These are phyloP conservation scores for Tadarida brasiliensis DNA, from an alignment of 2,797 vertebrate species.

Conservation along the genomic window DNA sequence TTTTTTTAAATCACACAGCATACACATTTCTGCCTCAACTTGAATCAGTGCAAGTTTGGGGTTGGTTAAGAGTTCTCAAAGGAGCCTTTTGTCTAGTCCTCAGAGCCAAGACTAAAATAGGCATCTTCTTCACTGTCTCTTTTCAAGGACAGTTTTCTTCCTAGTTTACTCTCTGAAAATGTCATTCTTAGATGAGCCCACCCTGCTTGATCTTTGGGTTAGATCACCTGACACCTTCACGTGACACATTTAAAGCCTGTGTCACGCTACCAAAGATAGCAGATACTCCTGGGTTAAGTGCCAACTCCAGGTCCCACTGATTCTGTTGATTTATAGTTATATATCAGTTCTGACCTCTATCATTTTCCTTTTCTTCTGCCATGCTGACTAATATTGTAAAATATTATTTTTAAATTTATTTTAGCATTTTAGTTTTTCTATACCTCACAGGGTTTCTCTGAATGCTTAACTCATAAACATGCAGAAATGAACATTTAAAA, in stretches of 20 bases:
- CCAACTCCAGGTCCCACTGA: not conserved
- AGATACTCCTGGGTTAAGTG: not conserved
- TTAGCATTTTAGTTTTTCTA: not conserved
- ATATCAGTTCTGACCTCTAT: not conserved
- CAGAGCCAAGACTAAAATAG: not conserved
- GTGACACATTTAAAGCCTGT: not conserved
- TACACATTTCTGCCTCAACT: not conserved
- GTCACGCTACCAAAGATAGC: not conserved
- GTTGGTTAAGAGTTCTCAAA: not conserved
- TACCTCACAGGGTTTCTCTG: not conserved
- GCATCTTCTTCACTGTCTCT: not conserved
- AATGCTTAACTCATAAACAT: not conserved
- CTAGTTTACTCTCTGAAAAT: not conserved
- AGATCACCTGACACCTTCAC: not conserved
- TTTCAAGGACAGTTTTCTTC: not conserved
- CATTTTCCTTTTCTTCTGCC: not conserved
- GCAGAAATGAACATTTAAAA: not conserved
- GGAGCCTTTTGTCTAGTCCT: not conserved
- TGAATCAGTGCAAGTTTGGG: not conserved
- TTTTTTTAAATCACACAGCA: not conserved
- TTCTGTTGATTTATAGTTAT: not conserved
- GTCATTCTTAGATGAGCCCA: not conserved
- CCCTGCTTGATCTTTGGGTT: not conserved
- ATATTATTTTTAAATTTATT: not conserved
- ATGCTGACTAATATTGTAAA: not conserved